Conservation (phyloP, 2,797 vertebrate species). For the Melanotaenia pygmaea region DNA sequence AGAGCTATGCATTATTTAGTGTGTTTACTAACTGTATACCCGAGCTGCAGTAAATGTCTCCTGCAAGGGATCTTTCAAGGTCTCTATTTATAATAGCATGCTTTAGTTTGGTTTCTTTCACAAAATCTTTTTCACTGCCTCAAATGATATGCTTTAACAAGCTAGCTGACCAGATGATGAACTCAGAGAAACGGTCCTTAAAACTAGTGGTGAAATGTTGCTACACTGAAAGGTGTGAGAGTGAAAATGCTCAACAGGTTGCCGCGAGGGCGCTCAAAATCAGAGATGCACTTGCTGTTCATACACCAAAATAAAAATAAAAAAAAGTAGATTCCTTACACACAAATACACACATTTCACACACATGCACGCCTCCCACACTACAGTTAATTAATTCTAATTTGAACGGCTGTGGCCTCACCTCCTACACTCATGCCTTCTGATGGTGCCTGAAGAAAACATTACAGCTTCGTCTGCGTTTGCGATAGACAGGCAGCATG, state of each 20-base stretch:
- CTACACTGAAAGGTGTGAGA: slow-evolving; percentile 36
- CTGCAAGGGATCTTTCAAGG: slow-evolving; percentile 22
- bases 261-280: slow-evolving; percentile 16
- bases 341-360: slow-evolving; percentile 37
- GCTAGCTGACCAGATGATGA: slow-evolving; percentile 29
- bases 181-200: background rate
- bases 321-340: slow-evolving; percentile 29
- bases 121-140: background rate
- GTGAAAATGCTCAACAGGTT: slow-evolving; percentile 44
- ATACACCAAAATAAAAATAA: background rate
- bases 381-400: slow-evolving; percentile 77
- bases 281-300: background rate
- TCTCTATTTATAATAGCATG: slow-evolving; percentile 14
- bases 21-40: slow-evolving; percentile 53
- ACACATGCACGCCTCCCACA: slow-evolving; percentile 62
- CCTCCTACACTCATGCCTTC: slow-evolving; percentile 74
- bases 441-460: slow-evolving; percentile 58
- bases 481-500: slow-evolving; percentile 18
- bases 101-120: background rate
- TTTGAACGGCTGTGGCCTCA: slow-evolving; percentile 73
- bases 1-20: slow-evolving; percentile 70
- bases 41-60: slow-evolving; percentile 29
- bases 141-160: slow-evolving; percentile 1
- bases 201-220: background rate
- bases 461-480: slow-evolving; percentile 27